Conservation (phyloP, 2,888 invertebrate species). For the Mythimna albipuncta region DNA sequence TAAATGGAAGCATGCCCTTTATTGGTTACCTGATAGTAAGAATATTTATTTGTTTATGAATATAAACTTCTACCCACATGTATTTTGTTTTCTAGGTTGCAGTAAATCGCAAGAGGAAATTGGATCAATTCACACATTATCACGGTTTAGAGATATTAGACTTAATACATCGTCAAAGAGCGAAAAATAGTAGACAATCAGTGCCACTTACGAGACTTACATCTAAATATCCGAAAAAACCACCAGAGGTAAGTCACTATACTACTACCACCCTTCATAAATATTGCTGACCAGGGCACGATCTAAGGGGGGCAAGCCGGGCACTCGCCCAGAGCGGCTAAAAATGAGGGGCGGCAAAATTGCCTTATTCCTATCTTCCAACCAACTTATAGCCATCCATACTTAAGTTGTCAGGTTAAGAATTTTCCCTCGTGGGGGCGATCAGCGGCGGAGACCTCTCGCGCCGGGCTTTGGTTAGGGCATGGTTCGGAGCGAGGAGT, state of each 20-base stretch:
- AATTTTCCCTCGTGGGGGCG: too few relatives aligned
- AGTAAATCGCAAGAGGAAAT: slow-evolving; percentile 96
- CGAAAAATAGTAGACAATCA: slow-evolving; percentile 87
- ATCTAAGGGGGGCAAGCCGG: too few relatives aligned
- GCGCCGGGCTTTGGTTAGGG: too few relatives aligned
- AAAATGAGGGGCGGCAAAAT: too few relatives aligned
- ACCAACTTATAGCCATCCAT: too few relatives aligned
- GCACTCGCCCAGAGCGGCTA: too few relatives aligned
- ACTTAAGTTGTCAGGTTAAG: too few relatives aligned
- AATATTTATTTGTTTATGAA: background rate
- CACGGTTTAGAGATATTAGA: slow-evolving; percentile 95
- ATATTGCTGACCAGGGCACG: background rate
- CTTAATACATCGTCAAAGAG: slow-evolving; percentile 90
- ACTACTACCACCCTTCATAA: background rate
- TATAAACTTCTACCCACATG: background rate
- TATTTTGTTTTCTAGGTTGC: slow-evolving; percentile 89
- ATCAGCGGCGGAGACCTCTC: too few relatives aligned
- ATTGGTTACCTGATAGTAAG: background rate
- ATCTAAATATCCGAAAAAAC: slow-evolving; percentile 90
- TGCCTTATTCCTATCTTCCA: too few relatives aligned
- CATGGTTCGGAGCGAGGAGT: too few relatives aligned
- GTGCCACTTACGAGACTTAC: slow-evolving; percentile 85
- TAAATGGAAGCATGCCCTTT: too few relatives aligned
- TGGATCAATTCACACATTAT: slow-evolving; percentile 95
- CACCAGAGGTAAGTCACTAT: slow-evolving; percentile 82